Base-by-base conservation (phyloP, 2,888 invertebrate species). In the Seira musarum region DNA sequence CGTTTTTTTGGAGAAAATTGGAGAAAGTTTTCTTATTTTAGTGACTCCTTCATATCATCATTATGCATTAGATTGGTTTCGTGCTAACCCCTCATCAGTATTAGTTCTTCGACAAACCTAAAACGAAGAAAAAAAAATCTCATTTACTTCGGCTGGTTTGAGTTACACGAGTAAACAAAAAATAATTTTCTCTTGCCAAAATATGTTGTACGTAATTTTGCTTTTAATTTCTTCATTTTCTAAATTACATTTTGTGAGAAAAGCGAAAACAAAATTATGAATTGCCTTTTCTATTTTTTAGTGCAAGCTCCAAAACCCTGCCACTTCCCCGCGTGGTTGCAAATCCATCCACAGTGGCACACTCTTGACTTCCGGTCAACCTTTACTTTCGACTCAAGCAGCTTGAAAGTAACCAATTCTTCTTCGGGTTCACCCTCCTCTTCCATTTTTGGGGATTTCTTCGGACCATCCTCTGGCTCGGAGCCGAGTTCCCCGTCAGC, bases 281-380 rank as follows among this genome's bases (percentile, higher is more conserved):
- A 17, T 3, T 53, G 53, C 3, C 3, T 53, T 15, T 21, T 67
- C 57, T 68, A 64, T 65, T 63, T 82, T 53, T 57, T 70, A 78
- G 82, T 72, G 1, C 79, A 69, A 74, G 74, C 78, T 65, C 66
- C 78, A 22, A 93, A 92, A 89, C 93, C 93, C 90, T 96, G 96
- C 89, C 94, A 94, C 88, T 96, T 96, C 89, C 96, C 96, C 1
- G 91, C 92, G 21, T 96, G 96, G 96, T 92, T 96, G 90, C 94
- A 95, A 85, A 93, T 93, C 87, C 93, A 93, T 78, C 92, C 93
- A 88, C 95, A 95, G 87, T 96, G 96, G 96, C 95, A 96, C 90
- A 95, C 96, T 65, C 91, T 96, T 88, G 95, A 96, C 91, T 94
- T 94, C 89, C 92, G 93, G 88, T 93, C 93, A 87, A 94, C 94